Evolutionary conservation across 2,113 vertebrate genomes (phyloP).

Genomic region (Grallaria varia): DNA sequence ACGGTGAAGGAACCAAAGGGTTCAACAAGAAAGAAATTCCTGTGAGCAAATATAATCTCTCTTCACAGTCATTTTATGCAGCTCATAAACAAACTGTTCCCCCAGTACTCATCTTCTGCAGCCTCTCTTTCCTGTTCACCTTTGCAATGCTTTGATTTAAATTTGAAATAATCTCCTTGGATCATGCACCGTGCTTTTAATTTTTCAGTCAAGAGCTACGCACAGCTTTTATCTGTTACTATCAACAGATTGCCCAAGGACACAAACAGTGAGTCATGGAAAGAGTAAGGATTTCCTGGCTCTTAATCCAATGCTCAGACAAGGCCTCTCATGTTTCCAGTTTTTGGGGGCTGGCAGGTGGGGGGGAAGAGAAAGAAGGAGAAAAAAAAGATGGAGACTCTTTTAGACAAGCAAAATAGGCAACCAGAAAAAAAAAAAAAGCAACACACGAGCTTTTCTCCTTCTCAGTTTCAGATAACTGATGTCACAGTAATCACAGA

Average conservation of each 20-base stretch:
- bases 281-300: constrained; percentile 44
- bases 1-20: background rate
- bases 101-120: background rate
- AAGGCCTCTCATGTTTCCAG: constrained; percentile 22
- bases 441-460: background rate
- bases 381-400: background rate
- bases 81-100: background rate
- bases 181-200: background rate
- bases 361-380: background rate
- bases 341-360: background rate
- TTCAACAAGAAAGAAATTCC: background rate
- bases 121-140: background rate
- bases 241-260: constrained; percentile 57
- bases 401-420: background rate
- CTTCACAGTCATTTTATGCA: background rate
- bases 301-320: constrained; percentile 14
- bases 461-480: background rate
- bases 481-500: background rate
- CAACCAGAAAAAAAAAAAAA: background rate
- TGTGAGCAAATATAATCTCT: background rate
- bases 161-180: background rate
- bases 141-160: background rate
- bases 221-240: constrained; percentile 7
- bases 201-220: constrained; percentile 34
- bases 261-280: constrained; percentile 25